Base-by-base conservation (phyloP, 2,113 vertebrate species). In the Heterochromis multidens region DNA sequence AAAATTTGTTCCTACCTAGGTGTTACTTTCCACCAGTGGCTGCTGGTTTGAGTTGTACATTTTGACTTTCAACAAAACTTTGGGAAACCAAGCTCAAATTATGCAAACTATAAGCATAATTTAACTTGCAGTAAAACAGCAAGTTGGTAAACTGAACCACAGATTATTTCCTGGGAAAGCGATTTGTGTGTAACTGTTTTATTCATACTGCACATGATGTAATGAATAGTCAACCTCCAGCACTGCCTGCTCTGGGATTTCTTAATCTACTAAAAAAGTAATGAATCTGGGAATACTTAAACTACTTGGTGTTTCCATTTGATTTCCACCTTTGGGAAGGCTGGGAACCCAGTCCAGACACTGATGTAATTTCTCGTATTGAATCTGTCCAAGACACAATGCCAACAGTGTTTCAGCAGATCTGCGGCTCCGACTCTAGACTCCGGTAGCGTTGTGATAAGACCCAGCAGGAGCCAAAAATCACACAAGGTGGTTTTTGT, bases 401-500 rank as follows among this genome's bases (percentile, higher is more conserved):
- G 83, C 85, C 81, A 89, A 72, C 90, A 78, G 72, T 89, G 89
- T 94, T 94, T 85, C 67, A 85, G 79, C 87, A 77, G 81, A 84
- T 90, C 79, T 85, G 43, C 17, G 70, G 63, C 62, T 86, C 81
- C 16, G 1, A 79, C 79, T 90, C 62, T 37, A 87, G 80, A 76
- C 86, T 57, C 77, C 52, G 40, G 77, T 10, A 57, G 80, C 81
- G 46, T 88, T 91, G 80, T 80, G 91, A 92, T 93, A 89, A 91
- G 87, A 77, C 60, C 27, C 56, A 84, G 63, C 80, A 57, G 62
- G 63, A 91, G 89, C 90, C 91, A 91, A 91, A 77, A 90, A 89
- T 93, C 91, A 87, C 91, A 94, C 84, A 90, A 82, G 87, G 92
- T 92, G 83, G 82, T 92, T 92, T 74, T 92, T 91, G 80, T 93